Evolutionary conservation across 1,140 invertebrate species (phyloP), one percentile per base, ranked within the genome.

Genomic region (Drosophila watanabei): DNA sequence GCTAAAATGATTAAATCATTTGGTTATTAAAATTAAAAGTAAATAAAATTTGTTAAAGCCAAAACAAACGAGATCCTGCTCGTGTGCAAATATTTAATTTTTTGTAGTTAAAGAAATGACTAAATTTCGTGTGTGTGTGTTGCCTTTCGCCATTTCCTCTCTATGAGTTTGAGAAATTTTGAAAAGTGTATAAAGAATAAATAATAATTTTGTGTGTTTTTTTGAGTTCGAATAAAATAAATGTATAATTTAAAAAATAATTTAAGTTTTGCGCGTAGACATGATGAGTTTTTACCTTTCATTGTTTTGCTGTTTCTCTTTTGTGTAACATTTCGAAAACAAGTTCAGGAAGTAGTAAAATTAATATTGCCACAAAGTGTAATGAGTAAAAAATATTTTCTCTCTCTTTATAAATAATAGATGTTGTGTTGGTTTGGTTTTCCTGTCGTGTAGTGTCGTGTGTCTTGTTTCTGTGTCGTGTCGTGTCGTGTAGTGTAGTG

Each of bases 11-110:
- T 82, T 82, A 70, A 66, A 80, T 80, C 46, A 82, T 78, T 72
- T 80, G 82, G 79, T 83, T 85, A 82, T 83, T 85, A 85, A 56
- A 56, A 71, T 85, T 76, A 79, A 79, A 87, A 84, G 76, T 73
- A 89, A 92, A 72, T 79, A 70, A 48, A 46, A 73, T 75, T 81
- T 71, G 72, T 91, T 92, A 92, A 91, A 92, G 88, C 87, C 91
- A 92, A 73, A 88, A 88, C 85, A 89, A 85, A 82, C 91, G 91
- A 92, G 91, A 92, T 92, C 91, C 91, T 92, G 91, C 91, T 92
- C 91, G 88, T 76, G 80, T 90, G 85, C 86, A 90, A 89, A 82
- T 11, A 11, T 52, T 32, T 11, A 16, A 2, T 54, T 52, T 32
- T 52, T 35, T 82, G 24, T 24, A 71, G 66, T 80, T 68, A 61